Evolutionary conservation across 2,113 vertebrate genomes (phyloP), one percentile per base, ranked within the genome.

Genomic region (Pomatorhinus ruficollis): DNA sequence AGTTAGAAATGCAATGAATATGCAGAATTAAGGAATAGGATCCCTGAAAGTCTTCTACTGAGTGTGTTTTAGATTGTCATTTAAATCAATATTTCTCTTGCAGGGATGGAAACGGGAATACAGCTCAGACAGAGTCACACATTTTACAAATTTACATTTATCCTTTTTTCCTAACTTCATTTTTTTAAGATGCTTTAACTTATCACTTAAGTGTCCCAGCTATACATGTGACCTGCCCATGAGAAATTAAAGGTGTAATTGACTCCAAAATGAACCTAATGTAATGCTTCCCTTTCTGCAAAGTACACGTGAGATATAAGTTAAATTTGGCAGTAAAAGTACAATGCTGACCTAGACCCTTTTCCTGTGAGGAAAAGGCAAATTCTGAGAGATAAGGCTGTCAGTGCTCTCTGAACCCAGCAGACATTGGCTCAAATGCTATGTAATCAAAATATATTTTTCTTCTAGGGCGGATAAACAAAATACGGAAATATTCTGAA

Each of bases 1-100:
- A 83, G 56, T 59, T 78, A 91, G 53, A 82, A 96, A 95, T 83
- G 83, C 23, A 94, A 86, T 56, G 61, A 90, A 82, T 90, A 94
- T 68, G 93, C 77, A 68, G 91, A 98, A 97, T 97, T 84, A 98
- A 96, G 87, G 93, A 97, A 92, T 52, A 97, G 96, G 97, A 82
- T 97, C 70, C 90, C 94, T 90, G 94, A 97, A 98, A 98, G 91
- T 98, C 98, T 98, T 98, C 97, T 98, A 93, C 94, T 97, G 97
- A 96, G 96, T 98, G 95, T 89, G 54, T 66, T 91, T 95, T 93
- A 72, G 86, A 92, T 96, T 63, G 49, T 95, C 52, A 78, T 74
- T 95, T 3, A 19, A 97, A 97, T 97, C 78, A 93, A 56, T 83
- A 96, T 97, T 97, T 96, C 92, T 94, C 91, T 90, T 89, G 91